Evolutionary conservation across 2,888 invertebrate species (phyloP), one percentile per base, ranked within the genome.

Genomic region (Thymelicus sylvestris): DNA sequence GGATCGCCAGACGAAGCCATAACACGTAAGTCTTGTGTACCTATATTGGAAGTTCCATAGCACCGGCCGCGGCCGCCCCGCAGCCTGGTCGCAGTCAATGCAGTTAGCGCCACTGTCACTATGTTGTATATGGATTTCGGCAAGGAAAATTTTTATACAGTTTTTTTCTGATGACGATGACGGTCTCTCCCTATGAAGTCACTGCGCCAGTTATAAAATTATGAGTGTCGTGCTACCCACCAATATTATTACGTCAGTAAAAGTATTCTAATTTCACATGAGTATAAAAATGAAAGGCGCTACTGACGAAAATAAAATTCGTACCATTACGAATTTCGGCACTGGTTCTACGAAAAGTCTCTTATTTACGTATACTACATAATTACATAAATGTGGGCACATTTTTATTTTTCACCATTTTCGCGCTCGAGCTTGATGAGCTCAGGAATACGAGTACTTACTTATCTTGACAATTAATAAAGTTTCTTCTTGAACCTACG

Each of bases 21-120:
- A 78, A 86, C 86, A 73, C 76, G 91, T 91, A 81, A 91, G 91
- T n/a, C n/a, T n/a, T n/a, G n/a, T 90, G n/a, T 63, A 31, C 31
- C 8, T n/a, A 24, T 63, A 15, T 57, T 62, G 44, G 47, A 13
- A 47, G 10, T 44, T 61, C 47, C n/a, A 55, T 67, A 12, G 44
- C 44, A 65, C 31, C 31, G 31, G 31, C 31, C 31, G 31, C 31
- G 31, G 31, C 5, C 31, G 31, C 19, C 19, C n/a, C n/a, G n/a
- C n/a, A n/a, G n/a, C n/a, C 4, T 31, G 3, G 71, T 68, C 61
- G 52, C 44, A 47, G 68, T 6, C 31, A n/a, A 55, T 55, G 61
- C 52, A 72, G 39, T 39, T 61, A 62, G 39, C 55, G 65, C 19
- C 7, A 10, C 61, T 47, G 13, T 55, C 65, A 50, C 15, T 57